Conservation (phyloP, 2,113 vertebrate genomes). For the Emydocephalus ijimae region DNA sequence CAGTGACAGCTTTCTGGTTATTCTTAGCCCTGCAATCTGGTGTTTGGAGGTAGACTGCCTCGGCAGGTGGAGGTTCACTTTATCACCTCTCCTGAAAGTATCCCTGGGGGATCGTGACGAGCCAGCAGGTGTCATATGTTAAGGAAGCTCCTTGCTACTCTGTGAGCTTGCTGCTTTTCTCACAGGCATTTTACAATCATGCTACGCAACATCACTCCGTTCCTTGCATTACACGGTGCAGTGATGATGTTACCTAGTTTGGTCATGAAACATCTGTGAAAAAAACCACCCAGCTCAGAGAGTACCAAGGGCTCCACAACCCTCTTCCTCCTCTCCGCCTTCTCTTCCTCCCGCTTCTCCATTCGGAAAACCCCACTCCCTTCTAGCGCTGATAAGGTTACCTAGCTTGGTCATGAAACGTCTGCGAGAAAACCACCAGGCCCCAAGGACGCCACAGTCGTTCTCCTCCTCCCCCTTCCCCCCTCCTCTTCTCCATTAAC, state of each 20-base stretch:
- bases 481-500: too few species aligned
- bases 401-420: too few species aligned
- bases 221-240: background rate
- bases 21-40: background rate
- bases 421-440: too few species aligned
- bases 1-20: background rate
- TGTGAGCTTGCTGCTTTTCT: background rate
- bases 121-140: background rate
- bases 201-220: background rate
- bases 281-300: background rate
- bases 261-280: background rate
- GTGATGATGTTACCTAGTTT: background rate
- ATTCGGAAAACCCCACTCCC: background rate
- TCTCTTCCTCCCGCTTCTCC: background rate
- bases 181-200: background rate
- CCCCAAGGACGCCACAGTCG: too few species aligned
- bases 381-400: too few species aligned
- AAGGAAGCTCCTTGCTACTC: background rate
- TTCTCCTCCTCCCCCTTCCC: too few species aligned
- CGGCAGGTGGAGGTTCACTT: background rate
- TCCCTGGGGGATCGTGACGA: background rate
- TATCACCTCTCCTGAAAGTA: background rate
- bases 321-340: background rate
- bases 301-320: background rate
- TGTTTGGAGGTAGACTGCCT: background rate